Conservation (phyloP, 2,113 vertebrate genomes). For the human (Homo sapiens) region DNA sequence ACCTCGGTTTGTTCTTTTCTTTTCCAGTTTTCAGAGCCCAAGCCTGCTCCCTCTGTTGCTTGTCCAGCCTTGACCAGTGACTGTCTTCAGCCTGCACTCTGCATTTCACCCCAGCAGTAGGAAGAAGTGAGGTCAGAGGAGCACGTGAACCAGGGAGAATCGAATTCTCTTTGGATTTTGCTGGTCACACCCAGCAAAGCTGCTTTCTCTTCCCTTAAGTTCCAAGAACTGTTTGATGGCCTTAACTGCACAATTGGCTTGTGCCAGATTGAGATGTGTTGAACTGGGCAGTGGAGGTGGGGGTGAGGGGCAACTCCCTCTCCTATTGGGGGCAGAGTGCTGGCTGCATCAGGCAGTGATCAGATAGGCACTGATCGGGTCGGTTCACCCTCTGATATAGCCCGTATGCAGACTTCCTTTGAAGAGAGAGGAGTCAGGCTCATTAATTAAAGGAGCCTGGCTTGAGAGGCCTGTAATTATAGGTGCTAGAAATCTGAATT, state of each 20-base stretch:
- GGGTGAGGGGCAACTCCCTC: neutral
- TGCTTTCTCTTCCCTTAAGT: conserved; percentile 27
- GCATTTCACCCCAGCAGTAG: neutral
- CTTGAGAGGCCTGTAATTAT: conserved; percentile 87
- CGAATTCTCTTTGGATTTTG: conserved; percentile 37
- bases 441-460: conserved; percentile 89
- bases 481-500: conserved; percentile 88
- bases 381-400: conserved; percentile 69
- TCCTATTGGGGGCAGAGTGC: conserved; percentile 11
- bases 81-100: neutral
- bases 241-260: neutral
- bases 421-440: conserved; percentile 85
- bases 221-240: conserved; percentile 56
- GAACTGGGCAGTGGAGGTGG: neutral
- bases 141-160: neutral
- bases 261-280: neutral
- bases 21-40: neutral
- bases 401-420: conserved; percentile 83
- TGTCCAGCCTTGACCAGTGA: neutral
- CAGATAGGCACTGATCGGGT: conserved; percentile 56
- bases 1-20: neutral
- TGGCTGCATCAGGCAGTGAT: neutral
- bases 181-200: conserved; percentile 53
- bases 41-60: neutral
- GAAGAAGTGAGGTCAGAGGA: neutral